phyloP scores from a whole-genome alignment of 2,888 invertebrate species.

The Callimorpha dominula region DNA sequence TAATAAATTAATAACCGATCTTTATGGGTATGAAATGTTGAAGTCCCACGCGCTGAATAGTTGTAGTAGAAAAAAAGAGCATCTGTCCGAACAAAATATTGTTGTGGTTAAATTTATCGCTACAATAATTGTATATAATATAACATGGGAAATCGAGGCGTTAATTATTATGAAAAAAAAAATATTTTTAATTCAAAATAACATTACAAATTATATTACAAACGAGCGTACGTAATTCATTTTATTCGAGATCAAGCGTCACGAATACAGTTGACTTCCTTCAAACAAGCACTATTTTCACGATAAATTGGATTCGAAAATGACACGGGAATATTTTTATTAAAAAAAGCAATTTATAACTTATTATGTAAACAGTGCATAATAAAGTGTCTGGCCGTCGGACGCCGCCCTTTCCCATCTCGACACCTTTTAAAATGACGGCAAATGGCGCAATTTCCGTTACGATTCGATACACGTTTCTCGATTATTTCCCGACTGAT shows the following conservation, averaged over 20 bases:
- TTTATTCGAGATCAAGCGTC: not conserved
- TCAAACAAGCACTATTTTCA: conserved; percentile 14
- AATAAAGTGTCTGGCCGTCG: conserved; percentile 23
- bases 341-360: conserved; percentile 31
- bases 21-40: too few species aligned
- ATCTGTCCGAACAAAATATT: too few species aligned
- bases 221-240: not conserved
- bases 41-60: too few species aligned
- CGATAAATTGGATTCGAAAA: conserved; percentile 20
- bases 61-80: too few species aligned
- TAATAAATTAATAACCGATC: too few species aligned
- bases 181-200: not conserved
- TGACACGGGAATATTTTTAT: conserved; percentile 25
- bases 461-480: conserved; percentile 67
- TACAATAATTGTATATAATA: too few species aligned
- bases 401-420: conserved; percentile 29
- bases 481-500: conserved; percentile 76
- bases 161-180: not conserved
- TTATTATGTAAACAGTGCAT: conserved; percentile 38
- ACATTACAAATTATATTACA: not conserved
- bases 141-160: not conserved
- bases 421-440: conserved; percentile 70
- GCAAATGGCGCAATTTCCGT: conserved; percentile 79
- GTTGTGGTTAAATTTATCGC: too few species aligned
- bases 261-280: not conserved